Percentiles rank a stretch among this genome's conserved stretches.
Conservation (phyloP, 2,797 vertebrate species). For the Enteromius radiatus region DNA sequence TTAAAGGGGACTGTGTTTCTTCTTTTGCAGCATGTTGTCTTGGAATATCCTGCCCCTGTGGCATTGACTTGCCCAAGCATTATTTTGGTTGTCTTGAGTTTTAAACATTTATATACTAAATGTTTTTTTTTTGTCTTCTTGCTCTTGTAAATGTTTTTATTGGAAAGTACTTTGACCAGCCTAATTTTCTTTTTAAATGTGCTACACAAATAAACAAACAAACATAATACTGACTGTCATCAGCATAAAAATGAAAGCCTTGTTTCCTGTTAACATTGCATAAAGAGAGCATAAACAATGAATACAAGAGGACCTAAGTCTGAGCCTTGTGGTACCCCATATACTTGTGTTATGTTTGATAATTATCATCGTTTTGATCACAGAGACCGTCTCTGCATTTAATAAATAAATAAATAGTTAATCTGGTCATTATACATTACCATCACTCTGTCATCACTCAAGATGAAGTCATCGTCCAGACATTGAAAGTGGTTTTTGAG, state of each 20-base stretch:
- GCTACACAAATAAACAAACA: background rate
- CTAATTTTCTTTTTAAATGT: background rate
- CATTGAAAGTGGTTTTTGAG: background rate
- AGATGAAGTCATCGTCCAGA: background rate
- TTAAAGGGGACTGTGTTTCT: background rate
- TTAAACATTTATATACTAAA: background rate
- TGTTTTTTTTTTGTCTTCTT: background rate
- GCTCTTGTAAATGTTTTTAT: background rate
- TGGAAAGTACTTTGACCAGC: background rate
- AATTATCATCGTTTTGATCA: too few relatives aligned
- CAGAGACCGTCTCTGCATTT: too few relatives aligned
- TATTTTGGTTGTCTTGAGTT: background rate
- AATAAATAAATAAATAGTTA: too few relatives aligned
- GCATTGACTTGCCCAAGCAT: background rate
- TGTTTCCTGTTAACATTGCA: background rate
- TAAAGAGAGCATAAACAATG: background rate
- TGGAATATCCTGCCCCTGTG: background rate
- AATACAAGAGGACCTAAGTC: background rate
- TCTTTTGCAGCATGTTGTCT: background rate
- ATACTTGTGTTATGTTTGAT: background rate
- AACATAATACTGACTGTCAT: background rate
- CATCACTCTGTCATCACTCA: too few relatives aligned
- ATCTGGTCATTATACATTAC: too few relatives aligned
- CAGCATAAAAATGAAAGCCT: background rate
- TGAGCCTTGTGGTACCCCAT: constrained; percentile 1